Conservation (phyloP, 2,888 invertebrate species). For the Hyles lineata region DNA sequence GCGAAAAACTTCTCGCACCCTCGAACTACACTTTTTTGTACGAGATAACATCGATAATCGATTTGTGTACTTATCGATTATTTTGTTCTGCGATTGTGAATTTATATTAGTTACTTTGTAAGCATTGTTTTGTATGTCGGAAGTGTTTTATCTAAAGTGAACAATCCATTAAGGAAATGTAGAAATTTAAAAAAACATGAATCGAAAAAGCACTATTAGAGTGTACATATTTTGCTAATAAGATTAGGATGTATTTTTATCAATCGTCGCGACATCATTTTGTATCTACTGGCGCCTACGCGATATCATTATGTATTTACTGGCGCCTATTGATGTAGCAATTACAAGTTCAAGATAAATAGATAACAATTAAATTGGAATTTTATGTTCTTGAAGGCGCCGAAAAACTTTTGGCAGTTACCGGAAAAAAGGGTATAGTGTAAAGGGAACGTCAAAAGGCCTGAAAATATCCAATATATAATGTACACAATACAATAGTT, state of each 20-base stretch:
- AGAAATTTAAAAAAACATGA: constrained; percentile 13
- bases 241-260: constrained; percentile 1
- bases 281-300: background rate
- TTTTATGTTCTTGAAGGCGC: too few relatives aligned
- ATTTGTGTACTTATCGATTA: background rate
- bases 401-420: too few relatives aligned
- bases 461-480: too few relatives aligned
- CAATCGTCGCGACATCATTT: background rate
- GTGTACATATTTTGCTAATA: background rate
- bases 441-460: too few relatives aligned
- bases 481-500: too few relatives aligned
- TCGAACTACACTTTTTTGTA: background rate
- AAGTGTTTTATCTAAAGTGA: constrained; percentile 7
- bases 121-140: background rate
- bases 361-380: too few relatives aligned
- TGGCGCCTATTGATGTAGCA: background rate
- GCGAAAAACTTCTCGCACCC: background rate
- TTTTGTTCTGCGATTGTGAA: background rate
- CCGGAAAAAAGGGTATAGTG: too few relatives aligned
- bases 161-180: background rate
- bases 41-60: background rate
- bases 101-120: background rate
- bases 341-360: background rate
- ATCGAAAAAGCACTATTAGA: background rate
- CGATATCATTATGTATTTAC: background rate